Percentiles rank a stretch among this genome's conserved stretches.
phyloP scores from a whole-genome alignment of 1,140 invertebrate genomes.

The Camponotus vicinus region DNA sequence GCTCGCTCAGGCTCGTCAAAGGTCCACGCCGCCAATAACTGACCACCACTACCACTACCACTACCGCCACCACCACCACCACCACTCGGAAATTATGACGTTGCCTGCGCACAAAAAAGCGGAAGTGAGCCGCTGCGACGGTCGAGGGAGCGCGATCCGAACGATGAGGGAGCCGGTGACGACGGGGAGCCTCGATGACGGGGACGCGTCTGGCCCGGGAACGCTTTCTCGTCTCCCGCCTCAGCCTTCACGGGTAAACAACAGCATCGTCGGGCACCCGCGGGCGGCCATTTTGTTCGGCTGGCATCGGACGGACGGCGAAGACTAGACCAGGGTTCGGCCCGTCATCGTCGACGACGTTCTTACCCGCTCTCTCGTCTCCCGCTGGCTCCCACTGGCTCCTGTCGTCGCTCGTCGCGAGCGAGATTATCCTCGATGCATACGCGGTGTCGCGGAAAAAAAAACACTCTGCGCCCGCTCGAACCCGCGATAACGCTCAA shows the following conservation, averaged over 20 bases:
- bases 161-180: background rate
- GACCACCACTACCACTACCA: too few species aligned
- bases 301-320: conserved; percentile 3
- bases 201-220: too few species aligned
- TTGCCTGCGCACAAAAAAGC: background rate
- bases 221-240: too few species aligned
- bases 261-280: conserved; percentile 71
- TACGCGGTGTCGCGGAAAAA: background rate
- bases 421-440: background rate
- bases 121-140: background rate
- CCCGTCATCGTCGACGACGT: conserved; percentile 12
- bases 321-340: too few species aligned
- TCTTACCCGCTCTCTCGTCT: background rate
- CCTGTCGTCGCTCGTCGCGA: background rate
- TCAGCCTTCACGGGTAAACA: conserved; percentile 75
- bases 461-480: too few species aligned
- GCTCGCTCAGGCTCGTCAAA: too few species aligned
- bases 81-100: too few species aligned
- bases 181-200: background rate
- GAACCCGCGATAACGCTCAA: background rate
- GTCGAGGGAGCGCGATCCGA: too few species aligned
- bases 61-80: too few species aligned
- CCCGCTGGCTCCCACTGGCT: too few species aligned
- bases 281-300: conserved; percentile 80
- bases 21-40: too few species aligned